A percentile compares a stretch with the other conserved stretches of the same genome.
Evolutionary conservation across 2,113 vertebrate species (phyloP).

Genomic region (Daboia siamensis): DNA sequence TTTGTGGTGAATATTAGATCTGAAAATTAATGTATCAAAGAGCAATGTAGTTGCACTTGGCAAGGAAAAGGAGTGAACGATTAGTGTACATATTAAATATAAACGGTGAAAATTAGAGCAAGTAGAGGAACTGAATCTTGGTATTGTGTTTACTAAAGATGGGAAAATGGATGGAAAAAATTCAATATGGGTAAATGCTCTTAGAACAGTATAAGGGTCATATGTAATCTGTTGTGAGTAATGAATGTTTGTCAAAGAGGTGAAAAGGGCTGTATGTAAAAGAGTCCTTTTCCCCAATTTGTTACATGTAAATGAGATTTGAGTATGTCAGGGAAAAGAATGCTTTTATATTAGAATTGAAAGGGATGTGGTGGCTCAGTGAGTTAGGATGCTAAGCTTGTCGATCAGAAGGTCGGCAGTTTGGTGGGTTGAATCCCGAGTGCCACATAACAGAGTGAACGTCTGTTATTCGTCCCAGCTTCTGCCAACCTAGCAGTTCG

Average conservation of each 20-base stretch:
- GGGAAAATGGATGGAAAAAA: neutral
- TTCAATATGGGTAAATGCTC: neutral
- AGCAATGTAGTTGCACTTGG: neutral
- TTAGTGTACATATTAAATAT: neutral
- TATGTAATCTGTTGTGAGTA: neutral
- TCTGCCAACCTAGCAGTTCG: no score
- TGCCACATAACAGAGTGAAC: no score
- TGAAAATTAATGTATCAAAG: neutral
- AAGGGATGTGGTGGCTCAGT: neutral
- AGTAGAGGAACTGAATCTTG: neutral
- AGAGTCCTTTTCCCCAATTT: neutral
- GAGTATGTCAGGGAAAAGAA: neutral
- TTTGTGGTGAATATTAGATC: neutral
- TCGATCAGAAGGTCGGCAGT: no score
- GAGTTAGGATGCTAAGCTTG: no score
- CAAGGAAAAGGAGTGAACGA: neutral
- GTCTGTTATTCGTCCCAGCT: no score
- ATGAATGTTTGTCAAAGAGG: neutral
- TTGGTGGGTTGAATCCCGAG: no score
- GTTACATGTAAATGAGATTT: neutral
- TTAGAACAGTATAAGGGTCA: neutral
- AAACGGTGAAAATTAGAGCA: neutral
- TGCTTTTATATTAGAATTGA: neutral
- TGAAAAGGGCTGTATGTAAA: neutral
- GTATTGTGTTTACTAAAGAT: neutral